Evolutionary conservation across 2,888 invertebrate species (phyloP).

Genomic region (Tenthredo amoena): DNA sequence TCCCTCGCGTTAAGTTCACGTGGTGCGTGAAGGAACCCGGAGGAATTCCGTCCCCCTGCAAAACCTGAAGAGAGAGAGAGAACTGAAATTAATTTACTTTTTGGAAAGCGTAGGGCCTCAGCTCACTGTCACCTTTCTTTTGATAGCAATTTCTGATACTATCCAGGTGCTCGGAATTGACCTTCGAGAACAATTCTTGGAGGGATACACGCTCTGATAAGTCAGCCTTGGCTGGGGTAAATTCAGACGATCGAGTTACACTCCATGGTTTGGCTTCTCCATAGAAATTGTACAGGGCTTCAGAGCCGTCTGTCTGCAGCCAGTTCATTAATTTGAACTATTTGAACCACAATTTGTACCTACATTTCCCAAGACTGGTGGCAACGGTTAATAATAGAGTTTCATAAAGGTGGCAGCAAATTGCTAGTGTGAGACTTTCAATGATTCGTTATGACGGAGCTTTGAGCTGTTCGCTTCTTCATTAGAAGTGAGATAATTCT

Average conservation of each 20-base stretch:
- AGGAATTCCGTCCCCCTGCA: not conserved
- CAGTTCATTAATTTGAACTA: not conserved
- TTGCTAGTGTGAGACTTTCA: not conserved
- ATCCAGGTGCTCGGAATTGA: slow-evolving; percentile 14
- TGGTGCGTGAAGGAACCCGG: not conserved
- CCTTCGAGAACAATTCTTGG: not conserved
- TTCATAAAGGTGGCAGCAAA: not conserved
- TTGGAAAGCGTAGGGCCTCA: not conserved
- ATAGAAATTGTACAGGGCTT: slow-evolving; percentile 42
- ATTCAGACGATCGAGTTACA: slow-evolving; percentile 40
- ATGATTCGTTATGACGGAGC: not conserved
- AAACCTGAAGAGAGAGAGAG: not conserved
- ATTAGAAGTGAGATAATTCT: not conserved
- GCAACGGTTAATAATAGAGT: not conserved
- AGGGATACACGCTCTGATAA: slow-evolving; percentile 39
- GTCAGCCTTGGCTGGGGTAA: not conserved
- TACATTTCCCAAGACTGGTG: not conserved
- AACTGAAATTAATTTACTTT: slow-evolving; percentile 27
- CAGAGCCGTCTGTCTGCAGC: not conserved
- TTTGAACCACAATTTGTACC: not conserved
- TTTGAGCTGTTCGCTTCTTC: not conserved
- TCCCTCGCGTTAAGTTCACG: not conserved
- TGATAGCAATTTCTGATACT: slow-evolving; percentile 25
- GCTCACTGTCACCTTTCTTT: not conserved
- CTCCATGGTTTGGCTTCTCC: slow-evolving; percentile 38